Conservation (phyloP, 2,113 vertebrate species). For the Oryzias melastigma region DNA sequence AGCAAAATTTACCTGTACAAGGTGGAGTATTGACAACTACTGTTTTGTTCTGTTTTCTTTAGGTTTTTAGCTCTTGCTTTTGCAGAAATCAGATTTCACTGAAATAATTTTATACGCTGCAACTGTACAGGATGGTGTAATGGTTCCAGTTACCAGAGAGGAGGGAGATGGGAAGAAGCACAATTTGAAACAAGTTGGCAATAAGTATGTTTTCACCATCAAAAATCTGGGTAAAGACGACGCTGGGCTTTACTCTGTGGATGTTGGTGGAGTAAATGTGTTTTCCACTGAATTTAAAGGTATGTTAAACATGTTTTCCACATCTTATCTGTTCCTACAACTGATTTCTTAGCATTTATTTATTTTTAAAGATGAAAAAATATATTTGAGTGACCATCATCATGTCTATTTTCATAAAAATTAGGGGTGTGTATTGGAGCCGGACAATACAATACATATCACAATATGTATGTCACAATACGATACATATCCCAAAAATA, state of each 20-base stretch:
- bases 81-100: background rate
- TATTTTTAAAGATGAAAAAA: no score
- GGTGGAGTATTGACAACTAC: conserved; percentile 66
- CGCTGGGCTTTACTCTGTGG: conserved; percentile 87
- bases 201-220: conserved; percentile 82
- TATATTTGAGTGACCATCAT: no score
- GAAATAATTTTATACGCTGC: background rate
- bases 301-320: conserved; percentile 40
- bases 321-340: no score
- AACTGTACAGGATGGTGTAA: conserved; percentile 79
- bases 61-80: background rate
- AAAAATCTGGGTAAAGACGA: conserved; percentile 80
- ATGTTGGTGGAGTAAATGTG: conserved; percentile 81
- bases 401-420: no score
- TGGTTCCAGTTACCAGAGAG: conserved; percentile 75
- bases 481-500: no score
- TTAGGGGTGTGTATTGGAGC: no score
- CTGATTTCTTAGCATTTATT: background rate
- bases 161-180: conserved; percentile 65
- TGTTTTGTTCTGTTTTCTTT: background rate
- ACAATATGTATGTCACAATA: no score
- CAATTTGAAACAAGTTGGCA: conserved; percentile 79
- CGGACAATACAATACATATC: no score
- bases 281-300: conserved; percentile 86
- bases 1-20: conserved; percentile 88